Evolutionary conservation across 1,140 invertebrate genomes (phyloP), one percentile per base, ranked within the genome.

Genomic region (Schlechtendalia chinensis): DNA sequence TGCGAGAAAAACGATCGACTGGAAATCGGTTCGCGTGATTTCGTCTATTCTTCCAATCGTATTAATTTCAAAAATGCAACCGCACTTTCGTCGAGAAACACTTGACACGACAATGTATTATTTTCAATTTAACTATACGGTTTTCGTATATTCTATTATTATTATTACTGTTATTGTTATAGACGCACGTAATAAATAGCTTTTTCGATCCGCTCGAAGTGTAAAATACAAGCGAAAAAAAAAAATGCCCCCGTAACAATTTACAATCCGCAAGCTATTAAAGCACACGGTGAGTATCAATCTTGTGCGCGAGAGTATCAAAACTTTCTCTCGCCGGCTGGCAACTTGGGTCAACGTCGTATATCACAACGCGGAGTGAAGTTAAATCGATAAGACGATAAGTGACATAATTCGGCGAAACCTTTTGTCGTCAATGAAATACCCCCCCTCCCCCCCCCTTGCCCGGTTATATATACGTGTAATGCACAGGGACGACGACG

Each of bases 331-430:
- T 50, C 45, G 16, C 65, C 63, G 63, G 32, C 29, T 22, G 65
- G 47, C 65, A 69, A 50, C 45, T 69, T 50, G 39, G 45, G 65
- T 69, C 65, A 69, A 69, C 45, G 47, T 69, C 65, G 17, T 69
- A 47, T 50, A 69, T 69, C 65, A 69, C 65, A 47, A 69, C 24
- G 39, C 2, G 11, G 8, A 27, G 39, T 69, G 65, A 69, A 69
- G 65, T 69, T 47, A 47, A 69, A 69, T 69, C 65, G 65, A 69
- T 69, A 50, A 50, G 22, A 69, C 65, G 39, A 69, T 69, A 50
- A 69, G 45, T 19, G 39, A 69, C 65, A 69, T 69, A 69, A 69
- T 69, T 69, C 39, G 17, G 32, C 5, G 39, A 47, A 69, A 24
- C 65, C 39, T 10, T 69, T 39, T 24, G 47, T 69, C 47, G 65